Base-by-base conservation (phyloP, 2,113 vertebrate species). In the Numenius arquata region DNA sequence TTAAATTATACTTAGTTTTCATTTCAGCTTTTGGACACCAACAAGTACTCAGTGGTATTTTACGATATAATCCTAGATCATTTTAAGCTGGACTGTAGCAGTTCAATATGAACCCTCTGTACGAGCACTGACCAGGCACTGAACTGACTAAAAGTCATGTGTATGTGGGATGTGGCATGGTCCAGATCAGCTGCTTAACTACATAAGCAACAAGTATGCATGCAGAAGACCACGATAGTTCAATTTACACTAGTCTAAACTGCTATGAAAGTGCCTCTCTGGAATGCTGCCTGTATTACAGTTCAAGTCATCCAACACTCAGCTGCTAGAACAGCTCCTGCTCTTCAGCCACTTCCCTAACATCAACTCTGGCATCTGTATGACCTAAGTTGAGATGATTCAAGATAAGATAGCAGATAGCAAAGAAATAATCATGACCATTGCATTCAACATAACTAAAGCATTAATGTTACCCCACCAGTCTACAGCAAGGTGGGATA, bases 211-310 rank as follows among this genome's bases (percentile, higher is more conserved):
- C 15, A 25, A 65, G 53, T 25, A 73, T 0, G 0, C 5, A 67
- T 1, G 4, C 12, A 74, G 15, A 48, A 36, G 14, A 79, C 7
- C 13, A 8, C 1, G 5, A 20, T 0, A 88, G 58, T 18, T 73
- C 48, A 17, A 20, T 62, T 48, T 21, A 80, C 29, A 73, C 12
- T 32, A 50, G 19, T 22, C 17, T 25, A 18, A 86, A 41, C 38
- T 45, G 15, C 53, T 58, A 15, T 23, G 8, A 8, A 70, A 83
- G 25, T 17, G 15, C 15, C 34, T 55, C 62, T 52, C 53, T 15
- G 30, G 17, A 73, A 8, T 20, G 27, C 27, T 78, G 53, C 12
- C 53, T 45, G 22, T 40, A 41, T 29, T 56, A 40, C 19, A 61
- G 27, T 21, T 63, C 11, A 45, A 79, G 17, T 52, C 25, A 88